Base-by-base conservation (phyloP, 2,888 invertebrate genomes). In the Cabera pusaria region DNA sequence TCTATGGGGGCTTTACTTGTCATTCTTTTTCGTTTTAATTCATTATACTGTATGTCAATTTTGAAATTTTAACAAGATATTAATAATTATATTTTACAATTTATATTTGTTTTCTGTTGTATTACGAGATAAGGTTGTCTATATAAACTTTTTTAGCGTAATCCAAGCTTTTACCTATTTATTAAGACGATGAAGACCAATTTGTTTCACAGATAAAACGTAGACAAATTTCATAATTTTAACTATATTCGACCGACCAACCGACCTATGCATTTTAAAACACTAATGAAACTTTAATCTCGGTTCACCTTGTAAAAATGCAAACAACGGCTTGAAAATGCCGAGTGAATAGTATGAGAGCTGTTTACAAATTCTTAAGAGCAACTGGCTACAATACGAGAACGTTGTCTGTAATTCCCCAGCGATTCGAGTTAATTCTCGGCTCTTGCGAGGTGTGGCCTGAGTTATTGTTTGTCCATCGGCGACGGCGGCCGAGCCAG, bases 401-500 rank as follows among this genome's bases (percentile, higher is more conserved):
- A 44, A 23, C 39, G 47, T 22, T 40, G 44, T 40, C 26, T 42
- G 49, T 44, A 40, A 48, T 44, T 49, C 52, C 47, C 49, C 17
- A 21, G 52, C 38, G 49, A 49, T 39, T 49, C 39, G 11, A 51
- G 44, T 45, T 53, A 53, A 63, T 56, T 60, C 64, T 55, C 52
- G 42, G 37, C 23, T 53, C 50, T 55, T 51, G 44, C 39, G 59
- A 62, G 59, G 62, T 59, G 60, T 49, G 58, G 52, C 59, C 52
- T 56, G 55, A 64, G 62, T 64, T 65, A 72, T 72, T 72, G 67
- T 68, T 66, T 64, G 64, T 56, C 57, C 56, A 54, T 56, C 52
- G 52, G 25, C 47, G 41, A 22, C 38, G 34, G n/a, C n/a, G n/a
- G n/a, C 52, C 33, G 39, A 29, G 28, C 43, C 27, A 17, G 41